Evolutionary conservation across 2,797 vertebrate genomes (phyloP).

Genomic region (Yasuhikotakia modesta): DNA sequence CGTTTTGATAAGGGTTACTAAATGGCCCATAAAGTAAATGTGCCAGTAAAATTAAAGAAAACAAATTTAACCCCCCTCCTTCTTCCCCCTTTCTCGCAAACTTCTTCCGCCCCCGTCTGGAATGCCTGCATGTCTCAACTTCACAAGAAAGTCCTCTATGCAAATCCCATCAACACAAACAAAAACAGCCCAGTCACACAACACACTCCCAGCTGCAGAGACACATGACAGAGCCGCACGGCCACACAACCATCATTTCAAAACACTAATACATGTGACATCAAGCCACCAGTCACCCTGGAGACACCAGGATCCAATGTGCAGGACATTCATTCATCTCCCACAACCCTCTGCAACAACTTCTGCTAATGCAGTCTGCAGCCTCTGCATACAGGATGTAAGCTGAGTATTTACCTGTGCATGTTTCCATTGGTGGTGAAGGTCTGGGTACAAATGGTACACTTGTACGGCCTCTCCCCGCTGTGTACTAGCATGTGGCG

Average conservation of each 20-base stretch:
- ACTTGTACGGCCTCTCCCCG: conserved; percentile 79
- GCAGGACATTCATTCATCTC: conserved; percentile 30
- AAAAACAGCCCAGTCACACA: conserved; percentile 40
- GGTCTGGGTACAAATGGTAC: conserved; percentile 89
- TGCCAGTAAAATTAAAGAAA: conserved; percentile 6
- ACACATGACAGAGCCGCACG: conserved; percentile 14
- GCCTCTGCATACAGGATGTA: too few species aligned
- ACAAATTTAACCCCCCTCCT: conserved; percentile 20
- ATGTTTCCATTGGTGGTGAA: conserved; percentile 99
- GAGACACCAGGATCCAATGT: conserved; percentile 22
- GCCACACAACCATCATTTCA: conserved; percentile 40
- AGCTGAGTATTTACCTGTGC: conserved; percentile 83
- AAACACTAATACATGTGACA: conserved; percentile 27
- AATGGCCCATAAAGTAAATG: not conserved
- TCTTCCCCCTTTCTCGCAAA: conserved; percentile 13
- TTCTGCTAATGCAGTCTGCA: not conserved
- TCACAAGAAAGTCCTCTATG: conserved; percentile 55
- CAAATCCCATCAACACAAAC: conserved; percentile 52
- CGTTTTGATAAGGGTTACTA: conserved; percentile 2
- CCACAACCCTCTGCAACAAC: not conserved
- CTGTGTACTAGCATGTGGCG: conserved; percentile 92
- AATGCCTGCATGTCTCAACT: conserved; percentile 58
- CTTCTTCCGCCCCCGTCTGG: conserved; percentile 59
- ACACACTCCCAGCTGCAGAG: conserved; percentile 31
- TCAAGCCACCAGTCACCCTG: not conserved